Conservation (phyloP, 1,140 invertebrate species). For the Orius laevigatus region DNA sequence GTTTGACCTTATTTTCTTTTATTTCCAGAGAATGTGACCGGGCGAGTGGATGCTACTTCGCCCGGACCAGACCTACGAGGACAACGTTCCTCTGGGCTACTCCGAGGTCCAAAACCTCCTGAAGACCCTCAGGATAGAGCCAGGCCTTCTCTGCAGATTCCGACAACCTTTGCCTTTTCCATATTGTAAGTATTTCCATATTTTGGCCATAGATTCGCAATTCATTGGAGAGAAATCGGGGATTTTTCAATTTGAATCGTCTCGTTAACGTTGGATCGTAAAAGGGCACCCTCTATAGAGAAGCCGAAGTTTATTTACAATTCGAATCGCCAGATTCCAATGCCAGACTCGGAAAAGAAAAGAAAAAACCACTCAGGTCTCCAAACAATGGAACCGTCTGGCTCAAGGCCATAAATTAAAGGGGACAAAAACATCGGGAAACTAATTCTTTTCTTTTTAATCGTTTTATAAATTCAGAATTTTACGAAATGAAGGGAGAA, state of each 20-base stretch:
- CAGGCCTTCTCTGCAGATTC: conserved; percentile 43
- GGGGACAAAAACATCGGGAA: conserved; percentile 2
- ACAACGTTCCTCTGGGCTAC: conserved; percentile 30
- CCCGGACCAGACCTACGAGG: conserved; percentile 48
- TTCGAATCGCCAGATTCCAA: neutral
- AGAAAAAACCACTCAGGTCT: no score
- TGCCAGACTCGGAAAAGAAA: neutral
- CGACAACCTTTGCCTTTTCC: conserved; percentile 28
- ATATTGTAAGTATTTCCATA: conserved; percentile 1
- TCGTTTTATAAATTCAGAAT: no score
- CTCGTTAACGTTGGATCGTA: conserved; percentile 9
- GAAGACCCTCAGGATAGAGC: conserved; percentile 39
- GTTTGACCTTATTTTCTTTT: neutral
- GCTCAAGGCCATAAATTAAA: neutral
- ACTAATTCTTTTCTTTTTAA: neutral
- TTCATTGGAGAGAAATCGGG: no score
- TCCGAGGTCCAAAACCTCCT: conserved; percentile 26
- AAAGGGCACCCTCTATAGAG: neutral
- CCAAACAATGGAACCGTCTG: neutral
- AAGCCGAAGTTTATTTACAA: neutral
- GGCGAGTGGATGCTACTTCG: conserved; percentile 34
- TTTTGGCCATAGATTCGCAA: no score
- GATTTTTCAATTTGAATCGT: conserved; percentile 13
- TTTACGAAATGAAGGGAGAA: no score
- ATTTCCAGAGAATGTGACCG: conserved; percentile 20